Evolutionary conservation across 2,888 invertebrate species (phyloP).

Genomic region (Axea sp.): DNA sequence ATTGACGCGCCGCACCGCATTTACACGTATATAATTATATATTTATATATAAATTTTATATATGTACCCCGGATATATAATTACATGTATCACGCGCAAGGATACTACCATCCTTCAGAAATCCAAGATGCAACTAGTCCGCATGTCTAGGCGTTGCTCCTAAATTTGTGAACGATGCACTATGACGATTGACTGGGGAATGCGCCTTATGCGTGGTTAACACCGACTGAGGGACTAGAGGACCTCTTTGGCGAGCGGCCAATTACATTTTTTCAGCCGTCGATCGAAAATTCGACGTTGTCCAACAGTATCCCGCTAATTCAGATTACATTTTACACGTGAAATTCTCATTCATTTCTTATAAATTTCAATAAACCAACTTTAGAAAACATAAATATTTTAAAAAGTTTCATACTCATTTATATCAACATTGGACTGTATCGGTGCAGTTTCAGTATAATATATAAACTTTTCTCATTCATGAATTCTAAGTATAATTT

Average conservation of each 20-base stretch:
- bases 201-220: constrained; percentile 33
- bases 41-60: constrained; percentile 30
- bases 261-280: constrained; percentile 59
- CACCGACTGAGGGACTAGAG: constrained; percentile 75
- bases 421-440: not conserved
- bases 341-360: too few species aligned
- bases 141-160: not conserved
- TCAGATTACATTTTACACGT: not conserved
- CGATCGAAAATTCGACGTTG: constrained; percentile 42
- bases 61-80: constrained; percentile 16
- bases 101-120: constrained; percentile 5
- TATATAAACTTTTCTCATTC: too few species aligned
- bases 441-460: not conserved
- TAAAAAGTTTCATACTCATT: too few species aligned
- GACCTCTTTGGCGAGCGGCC: constrained; percentile 77
- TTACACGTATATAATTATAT: constrained; percentile 38
- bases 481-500: too few species aligned
- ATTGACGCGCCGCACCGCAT: constrained; percentile 46
- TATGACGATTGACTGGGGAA: constrained; percentile 7
- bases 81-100: constrained; percentile 14
- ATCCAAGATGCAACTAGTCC: not conserved
- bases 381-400: not conserved
- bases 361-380: not conserved
- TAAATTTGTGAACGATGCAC: constrained; percentile 13
- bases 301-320: not conserved